Base-by-base conservation (phyloP, 2,113 vertebrate species). In the Isurus oxyrinchus region DNA sequence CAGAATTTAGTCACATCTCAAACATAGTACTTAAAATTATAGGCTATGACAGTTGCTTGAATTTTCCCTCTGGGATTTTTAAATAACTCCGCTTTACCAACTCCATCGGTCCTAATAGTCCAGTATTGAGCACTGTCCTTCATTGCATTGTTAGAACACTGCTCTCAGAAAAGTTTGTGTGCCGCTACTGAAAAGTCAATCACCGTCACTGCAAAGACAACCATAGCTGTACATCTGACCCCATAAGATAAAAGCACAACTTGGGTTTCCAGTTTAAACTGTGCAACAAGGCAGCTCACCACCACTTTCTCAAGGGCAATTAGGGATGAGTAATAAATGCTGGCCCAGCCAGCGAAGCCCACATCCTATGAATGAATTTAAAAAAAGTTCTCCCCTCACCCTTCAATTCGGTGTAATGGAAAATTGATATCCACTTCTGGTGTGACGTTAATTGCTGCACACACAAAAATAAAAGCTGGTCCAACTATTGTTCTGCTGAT, bases 381-480 rank as follows among this genome's bases (percentile, higher is more conserved):
- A 49, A 49, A 49, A 49, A 49, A 63, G 16, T 21, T 94, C 59
- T 40, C n/a, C 90, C 57, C 35, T 61, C 61, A 94, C 59, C 59
- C 90, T 14, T 40, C 55, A 63, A n/a, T 35, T 23, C 31, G 23
- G 86, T 49, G 53, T 16, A 91, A 91, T 59, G 88, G 55, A 19
- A 91, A 94, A 94, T 94, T 23, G 59, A 66, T 94, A 63, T 94
- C n/a, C 16, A 61, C 40, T 40, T 61, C 90, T 63, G 90, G 40
- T 16, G 31, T 35, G 31, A 93, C 31, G 57, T 91, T 91, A 94
- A 94, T 94, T 94, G 90, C 59, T 63, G 90, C 40, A 40, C 59
- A 44, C n/a, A 40, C 59, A 94, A 63, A 94, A 94, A 63, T 94
- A 63, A 94, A 94, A 94, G 16, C 59, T 94, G 90, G 16, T 94